These are phyloP conservation scores for Tuta absoluta DNA, from an alignment of 2,888 invertebrate genomes.

Conservation along the genomic window DNA sequence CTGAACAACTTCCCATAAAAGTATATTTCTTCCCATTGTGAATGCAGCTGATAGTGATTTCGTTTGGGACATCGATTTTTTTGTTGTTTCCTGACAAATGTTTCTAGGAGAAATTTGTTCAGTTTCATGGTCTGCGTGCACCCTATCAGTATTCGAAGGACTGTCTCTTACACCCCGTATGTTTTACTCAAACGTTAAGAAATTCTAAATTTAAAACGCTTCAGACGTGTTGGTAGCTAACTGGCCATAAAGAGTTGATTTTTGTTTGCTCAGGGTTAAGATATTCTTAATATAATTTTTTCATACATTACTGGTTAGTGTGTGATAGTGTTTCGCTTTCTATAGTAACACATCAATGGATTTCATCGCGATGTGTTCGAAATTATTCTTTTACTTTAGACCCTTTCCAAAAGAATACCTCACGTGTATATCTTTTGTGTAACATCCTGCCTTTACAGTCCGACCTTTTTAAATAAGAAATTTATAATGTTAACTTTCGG, in stretches of 20 bases:
- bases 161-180: too few relatives aligned
- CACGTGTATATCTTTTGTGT: constrained; percentile 64
- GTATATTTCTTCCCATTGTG: too few relatives aligned
- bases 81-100: too few relatives aligned
- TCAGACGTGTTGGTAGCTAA: constrained; percentile 75
- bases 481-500: constrained; percentile 78
- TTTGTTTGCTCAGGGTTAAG: constrained; percentile 58
- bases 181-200: constrained; percentile 38
- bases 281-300: background rate
- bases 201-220: constrained; percentile 73
- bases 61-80: too few relatives aligned
- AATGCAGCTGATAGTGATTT: too few relatives aligned
- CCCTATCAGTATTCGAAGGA: too few relatives aligned
- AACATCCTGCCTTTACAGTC: constrained; percentile 79
- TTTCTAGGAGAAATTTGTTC: too few relatives aligned
- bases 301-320: background rate
- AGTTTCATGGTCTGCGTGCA: too few relatives aligned
- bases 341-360: background rate
- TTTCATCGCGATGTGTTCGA: background rate
- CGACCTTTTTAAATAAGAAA: constrained; percentile 77
- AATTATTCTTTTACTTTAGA: background rate
- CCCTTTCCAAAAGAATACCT: constrained; percentile 37
- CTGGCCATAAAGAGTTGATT: constrained; percentile 69
- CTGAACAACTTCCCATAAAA: too few relatives aligned
- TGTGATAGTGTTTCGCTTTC: background rate